Percentiles rank a stretch among this genome's conserved stretches.
These are phyloP conservation scores for Cliona cf. orientalis DNA, from an alignment of 37 sponge, comb jelly and placozoan species.

Conservation along the genomic window DNA sequence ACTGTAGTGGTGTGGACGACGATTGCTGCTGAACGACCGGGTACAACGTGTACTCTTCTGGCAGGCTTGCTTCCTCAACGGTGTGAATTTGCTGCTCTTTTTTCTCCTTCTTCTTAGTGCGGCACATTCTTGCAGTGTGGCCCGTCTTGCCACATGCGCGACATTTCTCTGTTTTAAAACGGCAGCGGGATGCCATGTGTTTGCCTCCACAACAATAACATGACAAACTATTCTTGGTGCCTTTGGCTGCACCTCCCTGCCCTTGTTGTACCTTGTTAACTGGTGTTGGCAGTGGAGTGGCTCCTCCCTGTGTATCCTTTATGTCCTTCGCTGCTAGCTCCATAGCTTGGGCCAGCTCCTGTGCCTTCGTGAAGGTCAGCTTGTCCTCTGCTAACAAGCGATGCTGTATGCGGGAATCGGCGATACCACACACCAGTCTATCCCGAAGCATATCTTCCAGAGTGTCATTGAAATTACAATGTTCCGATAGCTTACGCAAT, in stretches of 20 bases:
- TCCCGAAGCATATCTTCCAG: constrained; percentile 21
- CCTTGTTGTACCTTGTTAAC: not conserved
- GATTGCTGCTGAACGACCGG: too few relatives aligned
- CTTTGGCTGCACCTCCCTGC: not conserved
- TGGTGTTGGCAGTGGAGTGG: not conserved
- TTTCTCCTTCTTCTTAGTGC: constrained; percentile 1
- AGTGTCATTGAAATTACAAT: not conserved
- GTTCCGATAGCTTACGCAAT: too few relatives aligned
- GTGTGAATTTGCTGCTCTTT: not conserved
- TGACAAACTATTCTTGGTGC: not conserved
- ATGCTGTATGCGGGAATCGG: constrained; percentile 7
- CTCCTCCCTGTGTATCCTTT: not conserved
- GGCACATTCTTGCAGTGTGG: constrained; percentile 20
- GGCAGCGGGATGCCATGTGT: constrained; percentile 1
- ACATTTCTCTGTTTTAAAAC: constrained; percentile 8
- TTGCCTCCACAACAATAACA: constrained; percentile 26
- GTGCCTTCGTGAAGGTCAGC: constrained; percentile 6
- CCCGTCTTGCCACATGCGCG: constrained; percentile 22
- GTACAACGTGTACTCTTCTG: too few relatives aligned
- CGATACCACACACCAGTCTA: constrained; percentile 17
- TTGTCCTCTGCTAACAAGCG: constrained; percentile 1
- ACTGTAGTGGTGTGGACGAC: not conserved
- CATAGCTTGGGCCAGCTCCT: constrained; percentile 15
- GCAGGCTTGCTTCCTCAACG: not conserved
- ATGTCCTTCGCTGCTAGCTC: constrained; percentile 10